Percentiles rank a stretch among this genome's conserved stretches.
Evolutionary conservation across 2,797 vertebrate genomes (phyloP).

Genomic region (Halcyon chelicuti): DNA sequence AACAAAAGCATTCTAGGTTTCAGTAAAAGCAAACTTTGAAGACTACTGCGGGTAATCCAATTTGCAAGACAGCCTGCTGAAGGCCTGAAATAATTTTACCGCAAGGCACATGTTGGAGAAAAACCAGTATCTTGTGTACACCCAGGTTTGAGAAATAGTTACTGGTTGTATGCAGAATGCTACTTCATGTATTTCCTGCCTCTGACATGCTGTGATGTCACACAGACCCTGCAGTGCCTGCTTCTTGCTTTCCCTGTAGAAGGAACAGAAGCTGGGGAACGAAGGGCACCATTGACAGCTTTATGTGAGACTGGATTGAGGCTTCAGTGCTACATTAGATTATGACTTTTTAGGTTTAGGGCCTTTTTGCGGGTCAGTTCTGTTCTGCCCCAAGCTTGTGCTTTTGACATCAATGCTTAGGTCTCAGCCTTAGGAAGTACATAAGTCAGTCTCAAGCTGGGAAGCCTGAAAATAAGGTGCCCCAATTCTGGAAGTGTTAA

Average conservation of each 20-base stretch:
- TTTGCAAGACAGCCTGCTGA: not conserved
- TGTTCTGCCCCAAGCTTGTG: not conserved
- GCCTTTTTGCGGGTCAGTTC: not conserved
- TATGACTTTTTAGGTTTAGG: not conserved
- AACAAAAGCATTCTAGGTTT: not conserved
- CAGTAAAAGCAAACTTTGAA: not conserved
- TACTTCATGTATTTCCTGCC: not conserved
- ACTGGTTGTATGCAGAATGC: fast-evolving
- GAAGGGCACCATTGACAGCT: not conserved
- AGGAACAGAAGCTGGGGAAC: not conserved
- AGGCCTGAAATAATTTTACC: not conserved
- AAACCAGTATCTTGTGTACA: not conserved
- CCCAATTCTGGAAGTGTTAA: not conserved
- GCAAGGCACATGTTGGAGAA: not conserved
- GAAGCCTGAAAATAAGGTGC: not conserved
- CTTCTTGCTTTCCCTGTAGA: not conserved
- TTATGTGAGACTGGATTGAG: not conserved
- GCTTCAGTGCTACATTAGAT: not conserved
- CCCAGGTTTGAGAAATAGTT: not conserved
- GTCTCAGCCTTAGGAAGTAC: not conserved
- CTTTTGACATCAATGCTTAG: not conserved
- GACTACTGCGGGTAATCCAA: not conserved
- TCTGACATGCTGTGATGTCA: not conserved
- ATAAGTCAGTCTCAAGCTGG: not conserved
- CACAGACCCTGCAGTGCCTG: not conserved